These are phyloP conservation scores for Lontra canadensis DNA, from an alignment of 2,113 vertebrate genomes.

Conservation along the genomic window DNA sequence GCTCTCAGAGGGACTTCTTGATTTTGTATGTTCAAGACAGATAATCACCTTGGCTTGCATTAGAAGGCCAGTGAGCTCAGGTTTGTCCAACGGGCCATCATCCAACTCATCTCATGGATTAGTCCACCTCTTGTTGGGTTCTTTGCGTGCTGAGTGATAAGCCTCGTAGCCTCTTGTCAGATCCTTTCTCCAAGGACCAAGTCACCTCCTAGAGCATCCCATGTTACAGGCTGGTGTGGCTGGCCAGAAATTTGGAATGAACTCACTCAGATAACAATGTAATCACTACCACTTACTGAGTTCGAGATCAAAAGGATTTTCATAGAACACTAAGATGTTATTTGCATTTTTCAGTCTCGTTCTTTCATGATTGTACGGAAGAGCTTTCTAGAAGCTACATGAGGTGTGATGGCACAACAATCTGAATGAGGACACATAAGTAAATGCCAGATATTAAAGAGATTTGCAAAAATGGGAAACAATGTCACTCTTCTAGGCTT, in stretches of 20 bases:
- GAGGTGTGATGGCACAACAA: neutral
- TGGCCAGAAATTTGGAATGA: neutral
- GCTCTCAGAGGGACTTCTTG: constrained; percentile 32
- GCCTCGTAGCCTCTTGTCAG: neutral
- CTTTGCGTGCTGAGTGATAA: neutral
- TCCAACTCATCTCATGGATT: neutral
- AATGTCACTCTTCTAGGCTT: neutral
- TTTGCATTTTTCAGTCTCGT: neutral
- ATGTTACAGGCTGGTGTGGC: neutral
- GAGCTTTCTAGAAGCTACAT: neutral
- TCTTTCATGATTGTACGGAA: neutral
- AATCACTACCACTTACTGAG: neutral
- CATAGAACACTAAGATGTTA: no score
- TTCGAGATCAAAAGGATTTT: neutral
- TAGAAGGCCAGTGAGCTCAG: neutral
- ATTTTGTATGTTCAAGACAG: neutral
- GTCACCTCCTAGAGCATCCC: neutral
- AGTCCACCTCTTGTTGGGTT: neutral
- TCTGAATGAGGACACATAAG: neutral
- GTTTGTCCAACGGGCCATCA: neutral
- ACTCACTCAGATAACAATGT: neutral
- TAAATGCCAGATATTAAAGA: neutral
- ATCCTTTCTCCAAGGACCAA: neutral
- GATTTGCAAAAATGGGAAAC: neutral
- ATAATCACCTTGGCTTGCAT: neutral